phyloP scores from a whole-genome alignment of 2,888 invertebrate species.

The Lacanobia oleracea region DNA sequence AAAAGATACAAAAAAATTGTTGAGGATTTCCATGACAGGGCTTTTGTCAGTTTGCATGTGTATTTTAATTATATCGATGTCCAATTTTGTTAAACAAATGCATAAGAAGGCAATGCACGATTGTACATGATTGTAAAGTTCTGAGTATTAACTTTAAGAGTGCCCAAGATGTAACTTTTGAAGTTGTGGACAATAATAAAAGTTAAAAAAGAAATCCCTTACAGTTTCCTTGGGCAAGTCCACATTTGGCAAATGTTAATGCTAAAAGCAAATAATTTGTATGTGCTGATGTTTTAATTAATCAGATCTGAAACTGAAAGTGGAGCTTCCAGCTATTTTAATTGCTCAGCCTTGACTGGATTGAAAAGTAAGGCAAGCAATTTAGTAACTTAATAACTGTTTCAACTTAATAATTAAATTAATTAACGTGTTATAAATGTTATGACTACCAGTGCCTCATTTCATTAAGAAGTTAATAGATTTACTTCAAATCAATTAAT shows the following conservation, averaged over 20 bases:
- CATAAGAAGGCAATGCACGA: neutral
- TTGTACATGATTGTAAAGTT: neutral
- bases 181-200: neutral
- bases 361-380: slow-evolving; percentile 3
- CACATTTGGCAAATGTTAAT: slow-evolving; percentile 32
- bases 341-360: neutral
- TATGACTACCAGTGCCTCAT: too few relatives aligned
- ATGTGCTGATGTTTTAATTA: slow-evolving; percentile 5
- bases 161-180: neutral
- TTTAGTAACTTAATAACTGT: neutral
- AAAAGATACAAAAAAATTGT: neutral
- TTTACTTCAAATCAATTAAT: neutral
- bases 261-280: neutral
- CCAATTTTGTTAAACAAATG: neutral
- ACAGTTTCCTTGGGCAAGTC: neutral
- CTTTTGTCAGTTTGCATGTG: slow-evolving; percentile 11
- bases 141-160: neutral
- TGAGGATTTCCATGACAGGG: neutral
- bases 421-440: neutral
- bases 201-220: neutral
- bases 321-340: neutral
- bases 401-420: neutral
- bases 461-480: neutral
- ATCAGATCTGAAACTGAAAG: neutral
- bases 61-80: slow-evolving; percentile 5